A percentile compares a stretch with the other conserved stretches of the same genome.
These are phyloP conservation scores for Caenorhabditis japonica DNA, from an alignment of 2,888 invertebrate genomes.

Conservation along the genomic window DNA sequence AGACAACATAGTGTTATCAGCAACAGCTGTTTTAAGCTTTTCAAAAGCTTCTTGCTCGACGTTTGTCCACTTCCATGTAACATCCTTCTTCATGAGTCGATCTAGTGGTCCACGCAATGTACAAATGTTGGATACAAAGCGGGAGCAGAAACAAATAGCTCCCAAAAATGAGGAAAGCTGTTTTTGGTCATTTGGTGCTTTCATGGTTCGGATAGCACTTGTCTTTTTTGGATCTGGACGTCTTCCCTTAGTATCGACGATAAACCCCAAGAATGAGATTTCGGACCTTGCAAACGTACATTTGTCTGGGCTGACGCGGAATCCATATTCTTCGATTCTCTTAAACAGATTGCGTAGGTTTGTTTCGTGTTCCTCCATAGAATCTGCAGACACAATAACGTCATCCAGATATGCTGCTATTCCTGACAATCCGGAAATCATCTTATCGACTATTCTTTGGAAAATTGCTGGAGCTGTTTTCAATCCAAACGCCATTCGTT, in stretches of 20 bases:
- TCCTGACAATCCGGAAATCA: slow-evolving; percentile 46
- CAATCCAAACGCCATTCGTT: slow-evolving; percentile 63
- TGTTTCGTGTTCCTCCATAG: slow-evolving; percentile 32
- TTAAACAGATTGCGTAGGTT: background rate
- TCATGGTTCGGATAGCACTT: slow-evolving; percentile 28
- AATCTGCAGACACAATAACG: slow-evolving; percentile 41
- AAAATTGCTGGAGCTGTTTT: slow-evolving; percentile 62
- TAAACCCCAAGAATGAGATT: slow-evolving; percentile 21
- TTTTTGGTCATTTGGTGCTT: slow-evolving; percentile 16
- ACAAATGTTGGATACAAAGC: background rate
- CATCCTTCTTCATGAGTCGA: background rate
- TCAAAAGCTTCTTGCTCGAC: too few relatives aligned
- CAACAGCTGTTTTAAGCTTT: background rate
- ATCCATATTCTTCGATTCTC: background rate
- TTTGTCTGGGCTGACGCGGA: slow-evolving; percentile 9
- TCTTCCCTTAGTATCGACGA: slow-evolving; percentile 16
- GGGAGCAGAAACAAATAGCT: slow-evolving; percentile 6
- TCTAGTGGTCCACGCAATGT: background rate
- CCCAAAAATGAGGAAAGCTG: slow-evolving; percentile 39
- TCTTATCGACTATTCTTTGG: slow-evolving; percentile 56
- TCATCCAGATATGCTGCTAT: slow-evolving; percentile 44
- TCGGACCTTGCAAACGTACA: slow-evolving; percentile 17
- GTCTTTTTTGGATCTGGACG: slow-evolving; percentile 41
- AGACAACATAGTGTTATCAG: background rate
- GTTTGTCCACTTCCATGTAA: background rate